phyloP scores from a whole-genome alignment of 2,113 vertebrate species.

The Gopherus evgoodei region DNA sequence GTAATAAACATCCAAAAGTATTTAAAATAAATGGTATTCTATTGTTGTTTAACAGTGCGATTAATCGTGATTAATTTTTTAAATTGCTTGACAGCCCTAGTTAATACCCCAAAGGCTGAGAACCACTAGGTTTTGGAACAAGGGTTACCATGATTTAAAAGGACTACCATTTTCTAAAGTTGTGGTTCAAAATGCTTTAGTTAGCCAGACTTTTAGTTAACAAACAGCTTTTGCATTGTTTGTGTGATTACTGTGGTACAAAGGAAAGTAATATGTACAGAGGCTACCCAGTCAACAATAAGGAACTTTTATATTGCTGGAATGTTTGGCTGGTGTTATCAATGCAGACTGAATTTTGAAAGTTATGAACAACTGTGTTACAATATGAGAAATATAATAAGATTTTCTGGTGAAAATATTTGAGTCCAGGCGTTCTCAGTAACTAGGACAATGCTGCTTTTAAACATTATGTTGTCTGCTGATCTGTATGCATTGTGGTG shows the following conservation, averaged over 20 bases:
- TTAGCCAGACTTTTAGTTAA: neutral
- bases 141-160: neutral
- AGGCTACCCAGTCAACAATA: neutral
- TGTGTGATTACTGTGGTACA: slow-evolving; percentile 26
- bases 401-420: slow-evolving; percentile 9
- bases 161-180: neutral
- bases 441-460: neutral
- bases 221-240: neutral
- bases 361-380: slow-evolving; percentile 32
- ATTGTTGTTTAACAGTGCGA: no score
- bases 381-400: neutral
- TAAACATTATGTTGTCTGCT: neutral
- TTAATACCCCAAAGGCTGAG: neutral
- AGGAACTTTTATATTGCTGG: slow-evolving; percentile 17
- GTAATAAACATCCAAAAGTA: no score
- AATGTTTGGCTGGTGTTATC: slow-evolving; percentile 28
- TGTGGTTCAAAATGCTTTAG: slow-evolving; percentile 55
- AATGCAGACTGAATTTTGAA: neutral
- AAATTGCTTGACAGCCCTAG: no score
- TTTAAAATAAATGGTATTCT: no score
- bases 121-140: neutral
- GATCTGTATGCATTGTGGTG: neutral
- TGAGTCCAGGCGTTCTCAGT: neutral
- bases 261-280: neutral
- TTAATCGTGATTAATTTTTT: no score